Evolutionary conservation across 2,113 vertebrate genomes (phyloP), one percentile per base, ranked within the genome.

Genomic region (Caracal caracal): DNA sequence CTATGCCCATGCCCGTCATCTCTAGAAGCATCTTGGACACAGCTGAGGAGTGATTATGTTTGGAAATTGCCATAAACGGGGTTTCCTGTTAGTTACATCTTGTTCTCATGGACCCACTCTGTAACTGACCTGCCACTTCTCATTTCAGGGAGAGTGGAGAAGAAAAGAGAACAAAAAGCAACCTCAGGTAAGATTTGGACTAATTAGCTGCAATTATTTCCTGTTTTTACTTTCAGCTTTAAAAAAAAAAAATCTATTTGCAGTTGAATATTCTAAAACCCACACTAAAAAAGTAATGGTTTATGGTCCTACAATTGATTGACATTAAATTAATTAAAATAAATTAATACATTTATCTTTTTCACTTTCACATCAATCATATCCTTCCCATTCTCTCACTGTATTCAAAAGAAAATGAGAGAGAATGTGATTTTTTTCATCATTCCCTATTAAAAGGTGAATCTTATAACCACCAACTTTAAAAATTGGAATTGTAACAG

Each of bases 71-170:
- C 1, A 1, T 75, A 30, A 66, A n/a, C 10, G 7, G 10, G 2
- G 22, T 84, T 87, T 92, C 33, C 5, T 94, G 30, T 75, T 61
- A 33, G 6, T 66, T 35, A 20, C 40, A 40, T 26, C 28, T 49
- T 37, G 40, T 80, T 92, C 22, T 80, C 22, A 63, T 33, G 33
- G 10, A 6, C 59, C 7, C 30, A 7, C 1, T 17, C 17, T 75
- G 19, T 24, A 92, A 80, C 91, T 97, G 79, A 89, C 35, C 61
- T 96, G 49, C n/a, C 43, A 20, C 66, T 90, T 97, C 65, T 98
- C 66, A 35, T 98, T 98, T 71, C 89, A 98, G 98, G 92, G 59
- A 95, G 51, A 96, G 26, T 75, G 30, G 95, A 97, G 82, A 96
- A 94, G 91, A 98, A 88, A 90, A 80, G 91, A 93, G 97, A 95